Conservation (phyloP, 2,888 invertebrate genomes). For the Nematopogon swammerdamellus region DNA sequence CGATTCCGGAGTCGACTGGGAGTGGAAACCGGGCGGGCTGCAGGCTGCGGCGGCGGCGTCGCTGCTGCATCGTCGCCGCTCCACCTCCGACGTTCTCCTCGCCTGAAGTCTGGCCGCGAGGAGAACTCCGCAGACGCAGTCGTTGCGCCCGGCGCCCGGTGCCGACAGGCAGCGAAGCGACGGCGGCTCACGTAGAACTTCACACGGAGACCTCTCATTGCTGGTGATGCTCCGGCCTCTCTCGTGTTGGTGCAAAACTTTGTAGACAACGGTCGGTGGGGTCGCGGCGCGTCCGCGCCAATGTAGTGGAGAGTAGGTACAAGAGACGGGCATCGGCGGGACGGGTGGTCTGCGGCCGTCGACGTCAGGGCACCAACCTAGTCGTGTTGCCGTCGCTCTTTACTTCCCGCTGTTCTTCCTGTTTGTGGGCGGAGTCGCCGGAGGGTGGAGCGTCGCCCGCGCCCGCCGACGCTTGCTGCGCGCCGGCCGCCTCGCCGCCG, state of each 20-base stretch:
- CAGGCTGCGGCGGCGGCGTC: not conserved
- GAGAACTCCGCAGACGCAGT: slow-evolving; percentile 3
- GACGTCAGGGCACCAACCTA: slow-evolving; percentile 44
- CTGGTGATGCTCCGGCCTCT: not conserved
- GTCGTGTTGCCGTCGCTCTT: slow-evolving; percentile 40
- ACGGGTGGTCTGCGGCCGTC: slow-evolving; percentile 24
- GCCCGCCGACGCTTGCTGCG: slow-evolving; percentile 23
- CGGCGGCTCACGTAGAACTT: too few relatives aligned
- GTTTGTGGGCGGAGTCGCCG: slow-evolving; percentile 17
- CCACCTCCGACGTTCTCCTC: slow-evolving; percentile 1
- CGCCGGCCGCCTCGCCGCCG: not conserved
- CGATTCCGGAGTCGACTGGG: not conserved
- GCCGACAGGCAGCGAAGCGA: slow-evolving; percentile 2
- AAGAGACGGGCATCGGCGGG: slow-evolving; percentile 23
- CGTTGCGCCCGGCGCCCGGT: slow-evolving; percentile 1
- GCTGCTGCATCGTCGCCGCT: not conserved
- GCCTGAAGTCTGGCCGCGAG: not conserved
- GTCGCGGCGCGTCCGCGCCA: not conserved
- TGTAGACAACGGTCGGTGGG: slow-evolving; percentile 28
- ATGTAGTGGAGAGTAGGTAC: slow-evolving; percentile 29
- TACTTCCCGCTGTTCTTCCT: slow-evolving; percentile 25
- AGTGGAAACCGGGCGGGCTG: not conserved
- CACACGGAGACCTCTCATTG: too few relatives aligned
- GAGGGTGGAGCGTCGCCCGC: slow-evolving; percentile 17
- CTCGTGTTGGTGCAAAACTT: slow-evolving; percentile 45